phyloP scores from a whole-genome alignment of 2,797 vertebrate species.

The Clarias laeviceps region DNA sequence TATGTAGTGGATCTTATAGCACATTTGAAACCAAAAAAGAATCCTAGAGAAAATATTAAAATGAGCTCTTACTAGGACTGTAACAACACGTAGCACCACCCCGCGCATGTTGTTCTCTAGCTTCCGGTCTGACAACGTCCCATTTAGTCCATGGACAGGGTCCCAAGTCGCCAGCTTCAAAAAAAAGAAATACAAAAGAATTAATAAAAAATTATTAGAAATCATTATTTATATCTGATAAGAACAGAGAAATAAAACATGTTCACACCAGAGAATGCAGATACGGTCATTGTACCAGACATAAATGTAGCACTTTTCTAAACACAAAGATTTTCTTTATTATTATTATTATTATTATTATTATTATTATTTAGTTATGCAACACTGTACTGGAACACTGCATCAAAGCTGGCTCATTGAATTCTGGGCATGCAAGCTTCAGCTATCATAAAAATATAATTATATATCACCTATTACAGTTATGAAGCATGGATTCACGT shows the following conservation, averaged over 20 bases:
- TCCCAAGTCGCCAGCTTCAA: conserved; percentile 95
- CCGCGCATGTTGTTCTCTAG: conserved; percentile 98
- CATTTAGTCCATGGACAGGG: conserved; percentile 91
- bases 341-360: neutral
- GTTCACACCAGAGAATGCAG: neutral
- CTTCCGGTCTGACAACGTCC: conserved; percentile 93
- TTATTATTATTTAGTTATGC: too few relatives aligned
- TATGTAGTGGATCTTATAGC: neutral
- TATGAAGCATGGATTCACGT: neutral
- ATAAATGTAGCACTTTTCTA: neutral
- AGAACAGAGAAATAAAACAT: conserved; percentile 1
- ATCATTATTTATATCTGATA: conserved; percentile 4
- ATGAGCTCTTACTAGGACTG: conserved; percentile 86
- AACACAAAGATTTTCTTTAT: neutral
- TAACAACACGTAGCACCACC: conserved; percentile 92
- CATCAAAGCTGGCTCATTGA: neutral
- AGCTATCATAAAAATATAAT: neutral
- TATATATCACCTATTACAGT: neutral
- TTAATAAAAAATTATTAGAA: neutral
- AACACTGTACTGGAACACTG: neutral
- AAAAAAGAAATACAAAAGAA: conserved; percentile 11
- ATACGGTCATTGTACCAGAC: neutral
- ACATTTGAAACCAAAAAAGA: neutral
- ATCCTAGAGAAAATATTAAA: too few relatives aligned
- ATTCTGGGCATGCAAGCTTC: too few relatives aligned